Base-by-base conservation (phyloP, 2,113 vertebrate genomes). In the Nannobrachium achirus region DNA sequence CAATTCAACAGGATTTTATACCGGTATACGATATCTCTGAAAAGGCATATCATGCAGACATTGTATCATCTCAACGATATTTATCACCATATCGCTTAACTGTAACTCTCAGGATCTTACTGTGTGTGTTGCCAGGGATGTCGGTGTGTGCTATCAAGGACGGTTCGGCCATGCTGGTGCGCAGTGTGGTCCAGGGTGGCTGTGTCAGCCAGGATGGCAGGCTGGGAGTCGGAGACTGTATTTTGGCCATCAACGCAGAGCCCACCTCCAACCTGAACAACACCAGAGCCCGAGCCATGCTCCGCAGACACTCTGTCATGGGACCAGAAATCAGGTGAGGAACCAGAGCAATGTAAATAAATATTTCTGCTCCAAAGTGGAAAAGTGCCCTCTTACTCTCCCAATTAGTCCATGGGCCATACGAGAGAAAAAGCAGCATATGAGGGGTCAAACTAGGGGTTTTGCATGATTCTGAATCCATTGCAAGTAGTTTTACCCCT, bases 71-170 rank as follows among this genome's bases (percentile, higher is more conserved):
- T n/a, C n/a, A n/a, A n/a, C n/a, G n/a, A n/a, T n/a, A n/a, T n/a
- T n/a, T n/a, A n/a, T n/a, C n/a, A n/a, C n/a, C n/a, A n/a, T n/a
- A n/a, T n/a, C n/a, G n/a, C n/a, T n/a, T n/a, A n/a, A n/a, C n/a
- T n/a, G n/a, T 33, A 5, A 33, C 16, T 19, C 1, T 10, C 48
- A 33, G 25, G 25, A 33, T 33, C 6, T 33, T 3, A 33, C 25
- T 33, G 25, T 33, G 18, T 53, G 18, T 16, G 62, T 84, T 86
- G 83, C 85, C 77, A 99, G 97, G 97, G 5, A 96, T 99, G 96
- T 96, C 96, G 57, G 96, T 99, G 73, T 98, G 95, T 81, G 93
- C 96, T 78, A 91, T 94, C 85, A 96, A 95, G 91, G 96, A 98
- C 70, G 96, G 97, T 76, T 92, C 93, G 80, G 97, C 96, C 81